Conservation (phyloP, 2,797 vertebrate genomes). For the Sciurus vulgaris region DNA sequence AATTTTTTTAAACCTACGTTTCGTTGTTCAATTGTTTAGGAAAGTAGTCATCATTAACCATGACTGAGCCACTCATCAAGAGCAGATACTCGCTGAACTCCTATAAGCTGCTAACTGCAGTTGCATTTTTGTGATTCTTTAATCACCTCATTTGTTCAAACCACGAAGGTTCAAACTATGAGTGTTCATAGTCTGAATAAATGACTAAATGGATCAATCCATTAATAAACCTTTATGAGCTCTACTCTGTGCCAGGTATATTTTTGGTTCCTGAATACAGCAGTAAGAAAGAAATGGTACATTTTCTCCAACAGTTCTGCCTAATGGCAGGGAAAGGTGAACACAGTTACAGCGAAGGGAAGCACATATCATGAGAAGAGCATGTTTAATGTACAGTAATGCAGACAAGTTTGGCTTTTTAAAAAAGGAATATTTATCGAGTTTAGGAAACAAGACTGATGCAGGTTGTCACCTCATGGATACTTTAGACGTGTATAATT, state of each 20-base stretch:
- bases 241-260: background rate
- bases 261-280: background rate
- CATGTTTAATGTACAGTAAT: background rate
- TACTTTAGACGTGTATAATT: background rate
- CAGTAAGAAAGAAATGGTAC: background rate
- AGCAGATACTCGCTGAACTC: background rate
- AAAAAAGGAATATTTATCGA: background rate
- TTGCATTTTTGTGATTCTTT: background rate
- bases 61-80: background rate
- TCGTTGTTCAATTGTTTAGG: background rate
- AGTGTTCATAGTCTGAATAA: background rate
- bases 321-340: background rate
- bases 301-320: background rate
- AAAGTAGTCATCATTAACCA: background rate
- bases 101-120: background rate
- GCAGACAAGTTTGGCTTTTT: background rate
- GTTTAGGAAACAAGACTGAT: background rate
- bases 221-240: background rate
- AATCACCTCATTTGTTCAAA: constrained; percentile 27
- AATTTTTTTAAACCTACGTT: background rate
- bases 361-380: background rate
- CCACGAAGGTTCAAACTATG: background rate
- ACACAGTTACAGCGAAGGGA: background rate
- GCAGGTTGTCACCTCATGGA: background rate
- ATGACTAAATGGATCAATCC: background rate